These are phyloP conservation scores for Eurytoma adleriae DNA, from an alignment of 2,888 invertebrate species.

Conservation along the genomic window DNA sequence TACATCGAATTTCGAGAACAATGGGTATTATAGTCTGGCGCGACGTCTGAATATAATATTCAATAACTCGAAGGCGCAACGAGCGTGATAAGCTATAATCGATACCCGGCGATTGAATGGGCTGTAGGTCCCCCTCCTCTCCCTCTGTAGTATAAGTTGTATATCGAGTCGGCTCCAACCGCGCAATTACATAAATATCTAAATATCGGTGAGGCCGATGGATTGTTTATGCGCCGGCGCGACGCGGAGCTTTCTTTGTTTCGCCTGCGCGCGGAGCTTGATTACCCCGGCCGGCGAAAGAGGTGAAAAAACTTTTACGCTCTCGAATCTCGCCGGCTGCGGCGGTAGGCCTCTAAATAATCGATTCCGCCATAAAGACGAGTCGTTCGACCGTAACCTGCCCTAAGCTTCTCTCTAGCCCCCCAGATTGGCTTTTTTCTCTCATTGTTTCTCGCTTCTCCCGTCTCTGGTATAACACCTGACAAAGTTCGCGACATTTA, in stretches of 20 bases:
- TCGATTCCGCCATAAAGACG: conserved; percentile 45
- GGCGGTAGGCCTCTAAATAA: conserved; percentile 28
- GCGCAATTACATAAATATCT: conserved; percentile 12
- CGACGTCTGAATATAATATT: not conserved
- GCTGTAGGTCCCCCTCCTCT: not conserved
- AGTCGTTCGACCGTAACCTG: conserved; percentile 31
- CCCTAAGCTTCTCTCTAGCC: conserved; percentile 28
- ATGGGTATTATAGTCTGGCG: not conserved
- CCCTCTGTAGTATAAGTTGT: not conserved
- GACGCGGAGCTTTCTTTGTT: not conserved
- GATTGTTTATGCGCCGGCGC: not conserved
- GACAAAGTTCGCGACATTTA: no score
- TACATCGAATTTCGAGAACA: no score
- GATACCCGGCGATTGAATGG: conserved; percentile 13
- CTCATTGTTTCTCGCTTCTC: not conserved
- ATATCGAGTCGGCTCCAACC: not conserved
- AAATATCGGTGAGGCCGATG: not conserved
- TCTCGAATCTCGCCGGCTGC: not conserved
- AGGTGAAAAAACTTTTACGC: conserved; percentile 19
- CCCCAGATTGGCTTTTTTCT: conserved; percentile 13
- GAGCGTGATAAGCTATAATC: not conserved
- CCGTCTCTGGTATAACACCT: no score
- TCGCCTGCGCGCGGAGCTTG: not conserved
- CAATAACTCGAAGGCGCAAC: not conserved
- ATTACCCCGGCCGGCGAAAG: not conserved